phyloP scores from a whole-genome alignment of 2,888 invertebrate species.

The Formica aserva region DNA sequence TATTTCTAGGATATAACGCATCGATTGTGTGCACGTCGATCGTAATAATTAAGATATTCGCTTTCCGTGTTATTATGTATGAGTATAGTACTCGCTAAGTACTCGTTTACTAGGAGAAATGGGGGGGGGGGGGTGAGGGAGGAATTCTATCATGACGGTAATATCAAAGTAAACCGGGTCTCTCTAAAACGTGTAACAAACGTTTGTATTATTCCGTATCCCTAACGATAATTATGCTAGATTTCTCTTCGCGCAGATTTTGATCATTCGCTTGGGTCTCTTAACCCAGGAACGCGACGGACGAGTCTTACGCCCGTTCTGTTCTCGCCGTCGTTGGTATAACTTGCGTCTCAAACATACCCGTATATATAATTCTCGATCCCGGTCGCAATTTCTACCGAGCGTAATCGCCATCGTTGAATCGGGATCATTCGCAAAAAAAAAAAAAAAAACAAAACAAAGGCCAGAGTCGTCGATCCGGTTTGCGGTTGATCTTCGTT shows the following conservation, averaged over 20 bases:
- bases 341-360: slow-evolving; percentile 23
- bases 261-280: slow-evolving; percentile 46
- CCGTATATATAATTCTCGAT: slow-evolving; percentile 41
- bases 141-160: slow-evolving; percentile 36
- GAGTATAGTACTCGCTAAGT: slow-evolving; percentile 42
- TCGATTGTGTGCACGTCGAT: slow-evolving; percentile 20
- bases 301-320: not conserved
- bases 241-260: slow-evolving; percentile 45
- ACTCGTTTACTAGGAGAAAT: slow-evolving; percentile 31
- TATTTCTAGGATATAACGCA: slow-evolving; percentile 44
- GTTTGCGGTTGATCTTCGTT: not conserved
- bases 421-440: not conserved
- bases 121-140: not conserved
- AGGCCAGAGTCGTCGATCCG: slow-evolving; percentile 16
- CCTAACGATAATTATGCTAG: slow-evolving; percentile 59
- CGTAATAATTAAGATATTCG: slow-evolving; percentile 32
- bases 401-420: slow-evolving; percentile 27
- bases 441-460: not conserved
- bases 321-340: not conserved
- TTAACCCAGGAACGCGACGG: slow-evolving; percentile 13
- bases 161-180: slow-evolving; percentile 75
- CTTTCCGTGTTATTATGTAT: slow-evolving; percentile 27
- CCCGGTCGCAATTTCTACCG: not conserved
- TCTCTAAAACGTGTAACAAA: slow-evolving; percentile 77
- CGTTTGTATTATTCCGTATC: slow-evolving; percentile 44